These are phyloP conservation scores for Yponomeuta cagnagella DNA, from an alignment of 2,888 invertebrate species.

Conservation along the genomic window DNA sequence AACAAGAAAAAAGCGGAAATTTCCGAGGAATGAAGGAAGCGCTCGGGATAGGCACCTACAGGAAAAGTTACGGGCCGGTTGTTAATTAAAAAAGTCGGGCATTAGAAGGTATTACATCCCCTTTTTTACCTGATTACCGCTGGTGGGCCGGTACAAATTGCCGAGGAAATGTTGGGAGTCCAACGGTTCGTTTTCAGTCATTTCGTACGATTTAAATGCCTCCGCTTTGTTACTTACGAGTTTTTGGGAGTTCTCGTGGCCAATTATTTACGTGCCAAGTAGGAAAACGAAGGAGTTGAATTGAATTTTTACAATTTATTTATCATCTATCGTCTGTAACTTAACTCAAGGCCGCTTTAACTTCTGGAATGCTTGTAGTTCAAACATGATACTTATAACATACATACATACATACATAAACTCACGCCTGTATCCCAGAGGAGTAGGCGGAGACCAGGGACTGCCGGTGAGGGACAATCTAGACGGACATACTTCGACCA, in stretches of 20 bases:
- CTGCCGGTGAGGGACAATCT: too few relatives aligned
- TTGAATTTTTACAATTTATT: too few relatives aligned
- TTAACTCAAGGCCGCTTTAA: too few relatives aligned
- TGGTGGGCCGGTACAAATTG: constrained; percentile 18
- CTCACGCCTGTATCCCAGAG: too few relatives aligned
- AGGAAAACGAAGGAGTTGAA: not conserved
- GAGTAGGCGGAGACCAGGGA: too few relatives aligned
- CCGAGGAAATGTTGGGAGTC: constrained; percentile 15
- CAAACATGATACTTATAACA: too few relatives aligned
- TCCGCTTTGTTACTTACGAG: constrained; percentile 19
- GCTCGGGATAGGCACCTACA: constrained; percentile 12
- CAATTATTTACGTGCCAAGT: not conserved
- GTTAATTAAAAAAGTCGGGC: constrained; percentile 39
- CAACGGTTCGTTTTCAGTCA: constrained; percentile 7
- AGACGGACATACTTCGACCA: too few relatives aligned
- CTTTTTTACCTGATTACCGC: constrained; percentile 32
- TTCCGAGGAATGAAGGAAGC: constrained; percentile 16
- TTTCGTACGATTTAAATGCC: constrained; percentile 20
- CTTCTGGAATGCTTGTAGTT: too few relatives aligned
- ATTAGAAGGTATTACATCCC: constrained; percentile 29
- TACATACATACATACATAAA: too few relatives aligned
- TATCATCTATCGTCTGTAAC: too few relatives aligned
- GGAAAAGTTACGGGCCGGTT: constrained; percentile 26
- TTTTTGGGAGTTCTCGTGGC: constrained; percentile 17
- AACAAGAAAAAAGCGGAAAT: constrained; percentile 16